Evolutionary conservation across 53 echinoderm and acorn worm genomes (phyloP).

Genomic region (Henricia sp.): DNA sequence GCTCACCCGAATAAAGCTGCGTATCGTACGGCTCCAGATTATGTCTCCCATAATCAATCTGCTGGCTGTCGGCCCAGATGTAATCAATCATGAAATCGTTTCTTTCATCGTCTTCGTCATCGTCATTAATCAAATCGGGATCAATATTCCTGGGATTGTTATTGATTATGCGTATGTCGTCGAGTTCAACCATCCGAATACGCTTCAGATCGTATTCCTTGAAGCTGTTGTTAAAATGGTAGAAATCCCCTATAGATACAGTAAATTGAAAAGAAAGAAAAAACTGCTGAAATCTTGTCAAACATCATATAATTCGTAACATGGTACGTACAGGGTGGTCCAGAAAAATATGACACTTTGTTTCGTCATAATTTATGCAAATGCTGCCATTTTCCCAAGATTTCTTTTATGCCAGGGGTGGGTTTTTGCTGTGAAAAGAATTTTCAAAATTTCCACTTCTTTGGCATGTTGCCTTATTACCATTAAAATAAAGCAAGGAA

Average conservation of each 20-base stretch:
- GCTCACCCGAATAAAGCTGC: constrained; percentile 34
- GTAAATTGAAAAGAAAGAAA: not conserved
- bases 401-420: too few species aligned
- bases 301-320: too few species aligned
- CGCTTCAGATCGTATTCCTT: constrained; percentile 44
- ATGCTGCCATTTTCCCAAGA: too few species aligned
- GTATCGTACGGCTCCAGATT: constrained; percentile 42
- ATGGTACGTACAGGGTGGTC: too few species aligned
- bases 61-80: constrained; percentile 56
- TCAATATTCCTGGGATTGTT: constrained; percentile 40
- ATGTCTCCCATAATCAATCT: constrained; percentile 45
- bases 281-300: not conserved
- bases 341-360: too few species aligned
- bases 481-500: too few species aligned
- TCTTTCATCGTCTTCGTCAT: constrained; percentile 38
- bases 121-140: constrained; percentile 55
- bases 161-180: constrained; percentile 56
- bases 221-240: constrained; percentile 46
- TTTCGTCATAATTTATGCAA: too few species aligned
- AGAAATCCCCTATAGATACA: constrained; percentile 39
- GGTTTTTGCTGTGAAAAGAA: too few species aligned
- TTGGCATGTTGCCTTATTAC: too few species aligned
- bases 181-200: constrained; percentile 22
- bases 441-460: too few species aligned
- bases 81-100: constrained; percentile 54